Base-by-base conservation (phyloP, 2,113 vertebrate genomes). In the Hucho hucho region DNA sequence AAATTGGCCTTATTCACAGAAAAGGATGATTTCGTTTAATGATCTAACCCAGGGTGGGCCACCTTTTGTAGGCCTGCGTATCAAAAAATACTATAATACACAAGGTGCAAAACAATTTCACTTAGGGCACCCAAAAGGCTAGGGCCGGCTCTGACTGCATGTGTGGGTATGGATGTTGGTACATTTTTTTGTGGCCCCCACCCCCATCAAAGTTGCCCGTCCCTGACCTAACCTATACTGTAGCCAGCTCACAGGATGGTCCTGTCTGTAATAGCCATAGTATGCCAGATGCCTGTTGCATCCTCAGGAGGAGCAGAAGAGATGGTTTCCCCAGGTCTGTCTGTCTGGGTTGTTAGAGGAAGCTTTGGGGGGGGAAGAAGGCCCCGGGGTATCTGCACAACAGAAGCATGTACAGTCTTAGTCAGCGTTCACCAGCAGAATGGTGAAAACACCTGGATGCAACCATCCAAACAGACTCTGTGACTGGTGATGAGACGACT, bases 291-390 rank as follows among this genome's bases (percentile, higher is more conserved):
- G 84, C 77, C 68, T 64, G 73, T 37, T 64, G 4, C 63, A 69
- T 84, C 79, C 63, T 75, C 64, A 80, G 66, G 86, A 65, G 71
- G 68, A 69, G 3, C 72, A 47, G 25, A 64, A 69, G 59, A 86
- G 83, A 91, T 91, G 70, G 83, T 77, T 92, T 92, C 86, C 71
- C 69, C 87, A 92, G 88, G 71, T 79, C 59, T 73, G n/a, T 53
- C 75, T 63, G 65, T 76, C 78, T 77, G 72, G 69, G 69, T 46
- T 81, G 43, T 69, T 76, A 56, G 64, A 83, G 80, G 76, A 74
- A 63, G 73, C 75, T 86, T 85, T 56, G 74, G 82, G 80, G 84
- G 64, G 67, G 61, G 14, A 26, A 59, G 69, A 77, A 26, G 75
- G 65, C 78, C 82, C 76, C 65, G n/a, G 76, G 78, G 56, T 70